Conservation (phyloP, 1,140 invertebrate species). For the Caenorhabditis remanei region DNA sequence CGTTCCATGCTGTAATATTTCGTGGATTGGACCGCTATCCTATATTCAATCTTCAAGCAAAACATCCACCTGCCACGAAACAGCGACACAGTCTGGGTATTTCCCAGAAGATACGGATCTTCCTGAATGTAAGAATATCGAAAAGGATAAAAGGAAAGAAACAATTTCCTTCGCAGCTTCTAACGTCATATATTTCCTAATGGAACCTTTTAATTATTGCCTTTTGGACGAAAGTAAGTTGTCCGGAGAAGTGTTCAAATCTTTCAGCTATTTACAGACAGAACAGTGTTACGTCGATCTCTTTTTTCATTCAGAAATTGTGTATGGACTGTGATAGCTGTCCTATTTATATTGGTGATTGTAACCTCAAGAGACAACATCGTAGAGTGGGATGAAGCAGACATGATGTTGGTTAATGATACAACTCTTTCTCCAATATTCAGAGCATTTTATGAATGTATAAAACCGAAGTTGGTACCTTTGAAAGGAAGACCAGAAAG, state of each 20-base stretch:
- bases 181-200: not conserved
- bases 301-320: not conserved
- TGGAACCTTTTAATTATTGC: not conserved
- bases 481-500: not conserved
- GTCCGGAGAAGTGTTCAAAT: not conserved
- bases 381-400: not conserved
- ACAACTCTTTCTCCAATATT: conserved; percentile 9
- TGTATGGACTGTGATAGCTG: not conserved
- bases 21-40: too few species aligned
- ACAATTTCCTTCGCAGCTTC: not conserved
- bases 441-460: not conserved
- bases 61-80: not conserved
- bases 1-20: too few species aligned
- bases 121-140: not conserved
- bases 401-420: not conserved
- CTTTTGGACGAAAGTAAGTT: not conserved
- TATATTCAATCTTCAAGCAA: not conserved
- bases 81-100: not conserved
- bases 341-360: not conserved
- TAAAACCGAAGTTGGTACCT: not conserved
- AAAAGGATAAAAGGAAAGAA: not conserved
- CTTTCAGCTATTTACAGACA: not conserved
- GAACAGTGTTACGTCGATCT: not conserved
- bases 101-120: not conserved
- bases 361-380: not conserved